A percentile compares a stretch with the other conserved stretches of the same genome.
Conservation (phyloP, 2,113 vertebrate species). For the Mastomys coucha region DNA sequence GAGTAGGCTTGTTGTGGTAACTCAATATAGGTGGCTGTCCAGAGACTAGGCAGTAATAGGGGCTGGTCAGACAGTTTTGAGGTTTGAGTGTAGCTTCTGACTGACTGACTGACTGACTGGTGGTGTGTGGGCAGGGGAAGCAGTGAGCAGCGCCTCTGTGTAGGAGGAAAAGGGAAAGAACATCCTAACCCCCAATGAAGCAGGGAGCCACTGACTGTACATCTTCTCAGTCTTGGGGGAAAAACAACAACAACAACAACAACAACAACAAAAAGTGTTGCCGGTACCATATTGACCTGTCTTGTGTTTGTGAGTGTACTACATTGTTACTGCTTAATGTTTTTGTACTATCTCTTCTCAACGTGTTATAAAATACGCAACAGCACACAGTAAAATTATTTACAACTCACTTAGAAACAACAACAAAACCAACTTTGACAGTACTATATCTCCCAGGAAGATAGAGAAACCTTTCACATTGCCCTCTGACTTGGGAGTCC, state of each 20-base stretch:
- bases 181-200: neutral
- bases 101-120: too few species aligned
- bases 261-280: neutral
- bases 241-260: neutral
- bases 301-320: constrained; percentile 39
- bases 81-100: neutral
- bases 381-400: constrained; percentile 12
- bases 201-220: neutral
- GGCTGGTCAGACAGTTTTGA: neutral
- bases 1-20: neutral
- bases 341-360: constrained; percentile 29
- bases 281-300: neutral
- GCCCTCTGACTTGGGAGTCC: neutral
- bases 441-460: neutral
- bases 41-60: neutral
- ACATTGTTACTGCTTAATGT: constrained; percentile 28
- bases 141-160: neutral
- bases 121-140: neutral
- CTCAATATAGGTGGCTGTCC: neutral
- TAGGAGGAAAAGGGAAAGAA: neutral
- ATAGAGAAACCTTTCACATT: neutral
- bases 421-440: neutral
- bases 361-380: constrained; percentile 14
- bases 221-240: neutral
- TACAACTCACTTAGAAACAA: neutral